These are phyloP conservation scores for Battus philenor DNA, from an alignment of 1,140 invertebrate genomes.

Conservation along the genomic window DNA sequence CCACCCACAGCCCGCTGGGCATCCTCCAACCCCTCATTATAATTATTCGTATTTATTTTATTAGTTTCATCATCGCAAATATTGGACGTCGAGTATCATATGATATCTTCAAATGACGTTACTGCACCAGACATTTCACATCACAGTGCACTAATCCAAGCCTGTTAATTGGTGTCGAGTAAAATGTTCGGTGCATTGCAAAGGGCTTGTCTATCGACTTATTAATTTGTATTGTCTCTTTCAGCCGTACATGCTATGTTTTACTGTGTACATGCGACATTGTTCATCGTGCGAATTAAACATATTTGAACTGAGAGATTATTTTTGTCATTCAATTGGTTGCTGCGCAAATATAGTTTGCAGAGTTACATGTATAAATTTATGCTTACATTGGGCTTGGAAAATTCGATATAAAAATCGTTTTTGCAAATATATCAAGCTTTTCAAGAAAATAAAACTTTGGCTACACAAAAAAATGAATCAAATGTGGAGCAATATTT, in stretches of 20 bases:
- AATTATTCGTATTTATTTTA: constrained; percentile 65
- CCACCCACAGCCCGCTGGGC: constrained; percentile 73
- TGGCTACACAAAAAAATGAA: background rate
- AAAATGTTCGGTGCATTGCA: constrained; percentile 55
- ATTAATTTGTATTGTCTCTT: constrained; percentile 62
- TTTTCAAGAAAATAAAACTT: constrained; percentile 12
- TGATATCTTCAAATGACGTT: constrained; percentile 38
- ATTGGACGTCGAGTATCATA: constrained; percentile 45
- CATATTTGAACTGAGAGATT: constrained; percentile 26
- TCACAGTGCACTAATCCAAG: constrained; percentile 38
- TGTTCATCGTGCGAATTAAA: constrained; percentile 35
- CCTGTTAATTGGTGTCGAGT: constrained; percentile 28
- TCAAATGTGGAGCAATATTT: background rate
- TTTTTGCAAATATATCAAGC: constrained; percentile 29
- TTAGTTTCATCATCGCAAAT: constrained; percentile 66
- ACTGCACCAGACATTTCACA: constrained; percentile 58
- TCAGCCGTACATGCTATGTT: constrained; percentile 64
- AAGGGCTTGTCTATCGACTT: constrained; percentile 46
- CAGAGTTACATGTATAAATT: constrained; percentile 58
- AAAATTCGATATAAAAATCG: constrained; percentile 22
- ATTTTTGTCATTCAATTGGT: constrained; percentile 34
- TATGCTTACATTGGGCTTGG: constrained; percentile 49
- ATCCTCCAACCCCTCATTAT: constrained; percentile 77
- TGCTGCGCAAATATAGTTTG: constrained; percentile 60
- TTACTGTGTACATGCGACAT: constrained; percentile 59